Evolutionary conservation across 2,113 vertebrate species (phyloP), one percentile per base, ranked within the genome.

Genomic region (Pygoscelis antarcticus): DNA sequence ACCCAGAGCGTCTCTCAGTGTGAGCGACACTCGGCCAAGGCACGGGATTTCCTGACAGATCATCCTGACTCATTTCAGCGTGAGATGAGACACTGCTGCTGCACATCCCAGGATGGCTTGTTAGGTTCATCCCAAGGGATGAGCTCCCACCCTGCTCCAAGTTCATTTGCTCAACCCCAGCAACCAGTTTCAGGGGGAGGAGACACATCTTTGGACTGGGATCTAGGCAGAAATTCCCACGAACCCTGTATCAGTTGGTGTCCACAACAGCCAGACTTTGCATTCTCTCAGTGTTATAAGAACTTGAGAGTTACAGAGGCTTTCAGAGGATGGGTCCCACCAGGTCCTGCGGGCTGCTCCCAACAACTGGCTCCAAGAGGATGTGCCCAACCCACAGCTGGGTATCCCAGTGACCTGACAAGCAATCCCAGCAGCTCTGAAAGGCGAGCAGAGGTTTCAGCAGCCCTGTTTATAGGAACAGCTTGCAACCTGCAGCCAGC

Each of bases 401-500:
- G 62, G 71, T 83, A 79, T 62, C 70, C 55, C 58, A 91, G 82
- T 55, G 85, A 81, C 62, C 77, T 66, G 71, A 58, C 20, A 20
- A 89, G 71, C 81, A 96, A 86, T 52, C 72, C 44, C 75, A 91
- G 71, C 44, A 86, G 58, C 78, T 83, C 79, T 71, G 34, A 91
- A 95, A 96, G 60, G 52, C 2, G 1, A 97, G 79, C 76, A 92
- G 88, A 87, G 66, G 40, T 91, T 97, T 93, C 77, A 93, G 83
- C 76, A 94, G 75, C 65, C 64, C 74, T 82, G 80, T 74, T 96
- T 92, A 88, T 84, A 95, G 70, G 92, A 97, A 92, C 51, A 83
- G 58, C 89, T 77, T 87, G 69, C 93, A 97, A 96, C 83, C 89
- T 95, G 95, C 94, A 95, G 96, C 92, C 96, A 97, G 89, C 64